phyloP scores from a whole-genome alignment of 2,888 invertebrate genomes.

The Mesopsocus fuscifrons region DNA sequence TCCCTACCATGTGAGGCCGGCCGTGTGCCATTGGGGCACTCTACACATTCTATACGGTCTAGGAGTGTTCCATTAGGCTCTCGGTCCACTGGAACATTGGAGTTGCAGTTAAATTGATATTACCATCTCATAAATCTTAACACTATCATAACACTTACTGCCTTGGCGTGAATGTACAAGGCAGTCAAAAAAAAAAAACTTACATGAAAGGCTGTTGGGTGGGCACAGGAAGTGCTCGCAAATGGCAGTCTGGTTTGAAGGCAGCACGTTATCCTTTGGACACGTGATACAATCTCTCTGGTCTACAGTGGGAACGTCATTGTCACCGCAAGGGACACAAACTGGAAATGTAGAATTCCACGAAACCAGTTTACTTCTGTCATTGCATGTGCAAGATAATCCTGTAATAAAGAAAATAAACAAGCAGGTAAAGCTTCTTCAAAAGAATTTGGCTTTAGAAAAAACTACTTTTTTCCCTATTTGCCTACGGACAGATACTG shows the following conservation, averaged over 20 bases:
- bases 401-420: conserved; percentile 21
- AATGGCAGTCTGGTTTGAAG: conserved; percentile 15
- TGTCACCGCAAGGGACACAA: conserved; percentile 22
- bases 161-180: no score
- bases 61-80: conserved; percentile 23
- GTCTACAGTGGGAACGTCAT: conserved; percentile 23
- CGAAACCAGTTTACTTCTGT: conserved; percentile 21
- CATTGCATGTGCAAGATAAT: conserved; percentile 28
- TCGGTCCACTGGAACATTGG: conserved; percentile 25
- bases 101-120: no score
- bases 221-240: conserved; percentile 19
- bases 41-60: conserved; percentile 23
- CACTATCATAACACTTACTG: no score
- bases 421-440: neutral
- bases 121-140: no score
- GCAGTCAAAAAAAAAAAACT: no score
- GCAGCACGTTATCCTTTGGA: conserved; percentile 15
- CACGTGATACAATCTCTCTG: conserved; percentile 23
- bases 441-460: conserved; percentile 8
- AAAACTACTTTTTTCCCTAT: neutral
- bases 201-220: conserved; percentile 23
- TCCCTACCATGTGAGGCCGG: conserved; percentile 23
- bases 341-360: conserved; percentile 17
- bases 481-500: no score
- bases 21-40: conserved; percentile 25